A percentile compares a stretch with the other conserved stretches of the same genome.
Conservation (phyloP, 2,113 vertebrate genomes). For the Alethe diademata region DNA sequence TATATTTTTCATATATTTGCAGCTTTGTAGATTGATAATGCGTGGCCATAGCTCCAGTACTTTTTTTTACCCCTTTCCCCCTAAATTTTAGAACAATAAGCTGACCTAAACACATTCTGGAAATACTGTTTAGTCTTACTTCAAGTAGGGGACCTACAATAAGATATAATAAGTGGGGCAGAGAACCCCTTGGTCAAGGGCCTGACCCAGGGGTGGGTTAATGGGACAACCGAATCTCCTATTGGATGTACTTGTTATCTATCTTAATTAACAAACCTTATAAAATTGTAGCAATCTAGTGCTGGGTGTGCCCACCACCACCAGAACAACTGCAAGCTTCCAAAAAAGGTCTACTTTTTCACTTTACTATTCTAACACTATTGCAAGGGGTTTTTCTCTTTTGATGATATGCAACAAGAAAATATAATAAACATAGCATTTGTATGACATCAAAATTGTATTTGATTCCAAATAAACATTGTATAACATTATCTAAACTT, state of each 20-base stretch:
- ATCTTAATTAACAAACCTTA: not conserved
- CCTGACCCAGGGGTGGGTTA: not conserved
- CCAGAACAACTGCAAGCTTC: not conserved
- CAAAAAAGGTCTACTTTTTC: not conserved
- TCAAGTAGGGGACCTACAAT: not conserved
- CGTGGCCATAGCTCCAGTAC: not conserved
- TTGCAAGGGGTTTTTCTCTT: not conserved
- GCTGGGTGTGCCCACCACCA: not conserved
- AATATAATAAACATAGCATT: not conserved
- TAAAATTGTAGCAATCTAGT: not conserved
- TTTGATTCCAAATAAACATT: not conserved
- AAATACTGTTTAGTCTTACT: not conserved
- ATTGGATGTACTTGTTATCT: not conserved
- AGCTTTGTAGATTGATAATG: not conserved
- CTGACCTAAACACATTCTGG: not conserved
- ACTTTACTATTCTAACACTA: not conserved
- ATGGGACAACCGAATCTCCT: not conserved
- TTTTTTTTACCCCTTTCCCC: not conserved
- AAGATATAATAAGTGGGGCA: not conserved
- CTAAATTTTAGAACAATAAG: not conserved
- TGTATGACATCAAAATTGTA: not conserved
- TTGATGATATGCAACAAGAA: rapidly evolving
- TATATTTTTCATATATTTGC: not conserved
- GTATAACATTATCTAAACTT: not conserved
- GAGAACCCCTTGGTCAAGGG: not conserved